phyloP scores from a whole-genome alignment of 2,113 vertebrate species.

The Archocentrus centrarchus region DNA sequence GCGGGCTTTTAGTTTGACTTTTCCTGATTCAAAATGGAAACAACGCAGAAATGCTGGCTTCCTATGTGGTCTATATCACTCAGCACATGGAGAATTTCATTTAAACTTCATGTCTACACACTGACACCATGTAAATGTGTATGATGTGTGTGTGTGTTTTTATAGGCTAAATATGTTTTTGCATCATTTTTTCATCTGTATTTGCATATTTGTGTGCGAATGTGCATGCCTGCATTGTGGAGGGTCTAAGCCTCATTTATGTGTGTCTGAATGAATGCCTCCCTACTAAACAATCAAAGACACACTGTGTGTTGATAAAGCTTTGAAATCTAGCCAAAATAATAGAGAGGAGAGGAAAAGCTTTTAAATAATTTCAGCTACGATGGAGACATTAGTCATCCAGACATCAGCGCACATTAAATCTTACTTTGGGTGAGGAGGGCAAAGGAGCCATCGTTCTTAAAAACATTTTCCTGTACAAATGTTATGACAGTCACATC shows the following conservation, averaged over 20 bases:
- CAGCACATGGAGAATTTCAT: slow-evolving; percentile 42
- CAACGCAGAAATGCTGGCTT: slow-evolving; percentile 59
- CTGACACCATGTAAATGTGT: no score
- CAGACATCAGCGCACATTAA: slow-evolving; percentile 49
- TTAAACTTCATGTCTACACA: not conserved
- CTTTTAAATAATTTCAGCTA: slow-evolving; percentile 21
- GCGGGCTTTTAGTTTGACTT: slow-evolving; percentile 44
- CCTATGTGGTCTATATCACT: slow-evolving; percentile 66
- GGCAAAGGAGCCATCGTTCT: slow-evolving; percentile 47
- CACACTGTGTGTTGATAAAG: slow-evolving; percentile 27
- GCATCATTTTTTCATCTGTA: slow-evolving; percentile 5
- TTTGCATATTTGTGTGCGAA: not conserved
- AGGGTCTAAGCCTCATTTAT: not conserved
- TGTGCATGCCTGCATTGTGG: not conserved
- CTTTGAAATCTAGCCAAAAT: slow-evolving; percentile 27
- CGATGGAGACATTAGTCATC: slow-evolving; percentile 47
- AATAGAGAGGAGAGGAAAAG: not conserved
- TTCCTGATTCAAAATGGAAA: slow-evolving; percentile 41
- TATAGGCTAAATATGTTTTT: not conserved
- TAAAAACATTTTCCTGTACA: slow-evolving; percentile 55
- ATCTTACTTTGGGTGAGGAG: slow-evolving; percentile 27
- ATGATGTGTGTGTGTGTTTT: not conserved
- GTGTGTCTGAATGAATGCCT: not conserved
- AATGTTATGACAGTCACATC: slow-evolving; percentile 75
- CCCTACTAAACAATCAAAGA: not conserved